Conservation (phyloP, 2,888 invertebrate genomes). For the Rhopalosiphum nymphaeae region DNA sequence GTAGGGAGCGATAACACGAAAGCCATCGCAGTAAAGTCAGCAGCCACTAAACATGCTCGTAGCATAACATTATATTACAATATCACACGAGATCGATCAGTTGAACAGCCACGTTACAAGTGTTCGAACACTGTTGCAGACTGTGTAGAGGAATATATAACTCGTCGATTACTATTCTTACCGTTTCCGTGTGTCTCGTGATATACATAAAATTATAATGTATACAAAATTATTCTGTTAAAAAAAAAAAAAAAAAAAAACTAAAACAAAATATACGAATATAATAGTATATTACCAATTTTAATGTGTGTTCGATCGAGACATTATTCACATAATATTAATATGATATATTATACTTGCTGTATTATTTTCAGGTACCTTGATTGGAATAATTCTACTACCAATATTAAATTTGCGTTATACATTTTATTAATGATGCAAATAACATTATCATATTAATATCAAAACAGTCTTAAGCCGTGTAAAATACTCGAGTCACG, state of each 20-base stretch:
- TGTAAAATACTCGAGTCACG: not conserved
- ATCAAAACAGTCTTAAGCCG: too few relatives aligned
- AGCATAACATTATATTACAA: not conserved
- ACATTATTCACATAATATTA: not conserved
- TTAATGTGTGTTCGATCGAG: not conserved
- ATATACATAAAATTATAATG: not conserved
- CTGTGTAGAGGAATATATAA: not conserved
- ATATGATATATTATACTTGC: not conserved
- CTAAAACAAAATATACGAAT: not conserved
- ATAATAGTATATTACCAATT: not conserved
- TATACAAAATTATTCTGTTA: not conserved
- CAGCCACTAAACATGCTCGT: not conserved
- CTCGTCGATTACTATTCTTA: not conserved
- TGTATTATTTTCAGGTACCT: not conserved
- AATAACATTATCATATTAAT: not conserved
- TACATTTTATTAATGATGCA: not conserved
- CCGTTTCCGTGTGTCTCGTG: not conserved
- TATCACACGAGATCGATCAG: not conserved
- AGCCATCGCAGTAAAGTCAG: not conserved
- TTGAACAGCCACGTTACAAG: not conserved
- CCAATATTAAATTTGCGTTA: not conserved
- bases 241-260: not conserved
- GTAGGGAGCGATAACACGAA: not conserved
- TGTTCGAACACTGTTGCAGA: not conserved
- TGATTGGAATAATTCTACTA: not conserved